A percentile compares a stretch with the other conserved stretches of the same genome.
phyloP scores from a whole-genome alignment of 2,888 invertebrate genomes.

The Onchidella celtica region DNA sequence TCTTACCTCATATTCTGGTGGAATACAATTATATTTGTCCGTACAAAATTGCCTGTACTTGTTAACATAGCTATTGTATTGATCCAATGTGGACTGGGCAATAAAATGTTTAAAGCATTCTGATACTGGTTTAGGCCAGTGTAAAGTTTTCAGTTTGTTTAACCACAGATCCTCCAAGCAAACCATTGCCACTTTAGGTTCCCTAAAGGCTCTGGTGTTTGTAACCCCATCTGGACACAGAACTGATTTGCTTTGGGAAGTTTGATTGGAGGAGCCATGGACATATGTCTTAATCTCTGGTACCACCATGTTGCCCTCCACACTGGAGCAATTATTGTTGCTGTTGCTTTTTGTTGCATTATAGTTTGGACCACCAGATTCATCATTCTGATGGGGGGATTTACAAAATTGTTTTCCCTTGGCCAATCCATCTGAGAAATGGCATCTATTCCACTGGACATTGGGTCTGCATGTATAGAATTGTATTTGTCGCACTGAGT shows the following conservation, averaged over 20 bases:
- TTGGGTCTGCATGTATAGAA: conserved; percentile 13
- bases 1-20: not conserved
- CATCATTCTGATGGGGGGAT: conserved; percentile 15
- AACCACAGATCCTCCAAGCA: not conserved
- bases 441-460: conserved; percentile 1
- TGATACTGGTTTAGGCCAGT: not conserved
- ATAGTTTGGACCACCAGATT: not conserved
- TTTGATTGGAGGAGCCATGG: conserved; percentile 2
- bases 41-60: not conserved
- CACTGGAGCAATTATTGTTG: conserved; percentile 24
- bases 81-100: not conserved
- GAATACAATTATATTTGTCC: not conserved
- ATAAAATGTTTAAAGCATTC: not conserved
- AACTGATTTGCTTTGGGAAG: not conserved
- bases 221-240: not conserved
- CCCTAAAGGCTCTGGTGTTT: not conserved
- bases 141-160: not conserved
- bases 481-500: conserved; percentile 16
- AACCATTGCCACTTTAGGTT: not conserved
- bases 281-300: not conserved
- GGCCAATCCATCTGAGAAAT: conserved; percentile 18
- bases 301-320: conserved; percentile 20
- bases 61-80: not conserved
- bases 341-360: conserved; percentile 6
- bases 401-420: conserved; percentile 22